Base-by-base conservation (phyloP, 2,888 invertebrate genomes). In the Matsumyia berberina region DNA sequence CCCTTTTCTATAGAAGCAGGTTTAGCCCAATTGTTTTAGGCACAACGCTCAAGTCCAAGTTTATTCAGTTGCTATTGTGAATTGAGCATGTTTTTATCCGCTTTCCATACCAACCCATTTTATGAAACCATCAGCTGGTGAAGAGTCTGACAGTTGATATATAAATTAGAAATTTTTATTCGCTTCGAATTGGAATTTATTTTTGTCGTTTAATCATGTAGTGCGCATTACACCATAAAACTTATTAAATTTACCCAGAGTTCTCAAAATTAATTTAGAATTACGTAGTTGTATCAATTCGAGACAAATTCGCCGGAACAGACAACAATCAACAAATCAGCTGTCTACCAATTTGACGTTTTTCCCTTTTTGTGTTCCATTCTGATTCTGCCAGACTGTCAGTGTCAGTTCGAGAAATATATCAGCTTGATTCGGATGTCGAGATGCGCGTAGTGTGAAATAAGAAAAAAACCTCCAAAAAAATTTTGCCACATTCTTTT, bases 401-500 rank as follows among this genome's bases (percentile, higher is more conserved):
- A n/a, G 17, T 80, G 64, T 53, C 67, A 77, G 77, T 76, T 78
- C 46, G 78, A 83, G 62, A 55, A 46, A 55, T 69, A 73, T 78
- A 46, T 51, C 60, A 42, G 33, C 55, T 31, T 29, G 1, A 11
- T 24, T 29, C 51, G 73, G 62, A 12, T 51, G 78, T 64, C 17
- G 31, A 6, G 46, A 24, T 57, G 64, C 35, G 70, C 51, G 39
- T 53, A 72, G 44, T 60, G 19, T 53, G 44, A 24, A 49, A 37
- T 39, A n/a, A 11, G 5, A 67, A 69, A 58, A 60, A 58, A 60
- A 49, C 31, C 39, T 73, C 35, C 17, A n/a, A 49, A 8, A 2
- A 29, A 64, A 49, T 57, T 66, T 42, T 60, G 39, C 46, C 37
- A 31, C 29, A 62, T 57, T 78, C 42, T 62, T 72, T 78, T 15